Evolutionary conservation across 2,113 vertebrate genomes (phyloP).

Genomic region (Pao palembangensis): DNA sequence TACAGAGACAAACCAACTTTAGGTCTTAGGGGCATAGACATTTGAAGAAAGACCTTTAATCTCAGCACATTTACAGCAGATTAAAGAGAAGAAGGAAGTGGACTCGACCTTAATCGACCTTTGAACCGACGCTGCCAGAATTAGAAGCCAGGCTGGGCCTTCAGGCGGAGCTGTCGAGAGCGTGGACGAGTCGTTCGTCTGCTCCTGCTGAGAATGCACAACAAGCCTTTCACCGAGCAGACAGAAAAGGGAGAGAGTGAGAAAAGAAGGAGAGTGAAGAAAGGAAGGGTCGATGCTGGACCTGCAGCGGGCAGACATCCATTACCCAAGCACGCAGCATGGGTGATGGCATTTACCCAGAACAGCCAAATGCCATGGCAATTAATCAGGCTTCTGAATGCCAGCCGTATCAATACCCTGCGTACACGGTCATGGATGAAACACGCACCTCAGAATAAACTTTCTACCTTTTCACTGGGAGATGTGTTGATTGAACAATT

Average conservation of each 20-base stretch:
- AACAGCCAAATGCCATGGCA: constrained; percentile 70
- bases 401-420: constrained; percentile 59
- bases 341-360: constrained; percentile 66
- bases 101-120: constrained; percentile 31
- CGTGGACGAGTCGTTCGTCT: constrained; percentile 23
- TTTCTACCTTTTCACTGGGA: constrained; percentile 3
- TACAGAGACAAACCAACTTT: constrained; percentile 58
- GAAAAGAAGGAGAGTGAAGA: constrained; percentile 8
- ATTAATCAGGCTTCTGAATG: constrained; percentile 69
- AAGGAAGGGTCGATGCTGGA: constrained; percentile 17
- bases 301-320: constrained; percentile 49
- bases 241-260: constrained; percentile 13
- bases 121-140: constrained; percentile 23
- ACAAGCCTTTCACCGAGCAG: constrained; percentile 42
- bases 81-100: constrained; percentile 30
- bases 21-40: constrained; percentile 37
- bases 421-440: constrained; percentile 19
- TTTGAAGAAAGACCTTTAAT: constrained; percentile 47
- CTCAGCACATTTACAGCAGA: constrained; percentile 35
- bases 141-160: constrained; percentile 7
- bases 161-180: constrained; percentile 23
- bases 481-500: constrained; percentile 8
- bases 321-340: constrained; percentile 59
- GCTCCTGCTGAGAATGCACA: constrained; percentile 45
- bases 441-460: constrained; percentile 14